A percentile compares a stretch with the other conserved stretches of the same genome.
Evolutionary conservation across 1,140 invertebrate genomes (phyloP).

Genomic region (Hycleus cichorii): DNA sequence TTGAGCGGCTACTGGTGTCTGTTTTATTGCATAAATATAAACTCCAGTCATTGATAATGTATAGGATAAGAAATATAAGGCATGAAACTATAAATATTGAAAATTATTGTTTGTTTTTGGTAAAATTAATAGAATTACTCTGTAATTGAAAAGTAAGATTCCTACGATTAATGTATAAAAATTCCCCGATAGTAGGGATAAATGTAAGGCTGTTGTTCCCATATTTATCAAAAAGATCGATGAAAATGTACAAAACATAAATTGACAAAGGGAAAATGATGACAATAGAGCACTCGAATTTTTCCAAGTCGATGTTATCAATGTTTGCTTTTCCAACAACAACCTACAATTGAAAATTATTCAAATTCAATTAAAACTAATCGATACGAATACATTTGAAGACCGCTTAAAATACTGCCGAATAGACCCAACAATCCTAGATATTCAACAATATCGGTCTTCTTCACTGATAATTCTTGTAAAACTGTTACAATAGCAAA

Average conservation of each 20-base stretch:
- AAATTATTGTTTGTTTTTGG: background rate
- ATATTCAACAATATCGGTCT: slow-evolving; percentile 71
- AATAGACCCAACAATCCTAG: slow-evolving; percentile 80
- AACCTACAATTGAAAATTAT: slow-evolving; percentile 33
- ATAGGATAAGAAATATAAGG: slow-evolving; percentile 72
- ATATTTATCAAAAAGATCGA: slow-evolving; percentile 69
- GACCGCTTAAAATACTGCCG: slow-evolving; percentile 67
- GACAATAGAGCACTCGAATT: slow-evolving; percentile 49
- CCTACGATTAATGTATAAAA: slow-evolving; percentile 78
- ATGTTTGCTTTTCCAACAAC: slow-evolving; percentile 44
- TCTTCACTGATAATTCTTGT: slow-evolving; percentile 77
- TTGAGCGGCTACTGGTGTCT: slow-evolving; percentile 46
- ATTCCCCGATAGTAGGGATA: slow-evolving; percentile 76
- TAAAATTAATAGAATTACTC: slow-evolving; percentile 49
- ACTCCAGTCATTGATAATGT: slow-evolving; percentile 67
- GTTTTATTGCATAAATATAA: slow-evolving; percentile 60
- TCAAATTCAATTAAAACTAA: background rate
- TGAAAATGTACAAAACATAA: slow-evolving; percentile 70
- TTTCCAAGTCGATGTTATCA: slow-evolving; percentile 49
- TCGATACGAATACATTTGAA: slow-evolving; percentile 60
- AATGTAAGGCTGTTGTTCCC: slow-evolving; percentile 72
- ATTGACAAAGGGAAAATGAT: slow-evolving; percentile 49
- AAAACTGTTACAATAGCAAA: slow-evolving; percentile 77
- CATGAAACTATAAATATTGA: slow-evolving; percentile 62
- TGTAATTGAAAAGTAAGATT: slow-evolving; percentile 73